phyloP scores from a whole-genome alignment of 2,888 invertebrate species.

The Cinara cedri region DNA sequence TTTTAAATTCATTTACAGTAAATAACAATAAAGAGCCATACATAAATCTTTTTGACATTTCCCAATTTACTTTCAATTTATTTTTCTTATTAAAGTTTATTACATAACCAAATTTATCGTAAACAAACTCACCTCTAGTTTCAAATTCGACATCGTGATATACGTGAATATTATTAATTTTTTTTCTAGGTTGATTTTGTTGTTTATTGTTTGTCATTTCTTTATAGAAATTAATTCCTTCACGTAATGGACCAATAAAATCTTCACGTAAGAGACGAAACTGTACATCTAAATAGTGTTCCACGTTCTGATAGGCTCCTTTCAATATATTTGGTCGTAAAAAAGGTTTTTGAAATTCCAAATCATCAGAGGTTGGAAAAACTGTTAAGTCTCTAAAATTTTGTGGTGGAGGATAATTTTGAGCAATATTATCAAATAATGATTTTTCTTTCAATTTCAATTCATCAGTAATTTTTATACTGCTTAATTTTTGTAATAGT shows the following conservation, averaged over 20 bases:
- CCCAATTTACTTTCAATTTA: constrained; percentile 63
- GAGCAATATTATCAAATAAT: constrained; percentile 63
- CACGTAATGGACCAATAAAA: constrained; percentile 75
- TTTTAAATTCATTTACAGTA: constrained; percentile 72
- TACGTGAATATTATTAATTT: constrained; percentile 70
- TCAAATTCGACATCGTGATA: constrained; percentile 65
- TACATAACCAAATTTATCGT: constrained; percentile 59
- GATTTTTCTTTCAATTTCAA: constrained; percentile 39
- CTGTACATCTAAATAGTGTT: constrained; percentile 81
- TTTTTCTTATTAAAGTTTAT: constrained; percentile 57
- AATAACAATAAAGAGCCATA: constrained; percentile 79
- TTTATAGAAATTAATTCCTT: constrained; percentile 64
- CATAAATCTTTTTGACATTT: constrained; percentile 69
- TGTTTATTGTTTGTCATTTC: neutral
- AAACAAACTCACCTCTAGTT: constrained; percentile 46
- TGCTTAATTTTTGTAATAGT: constrained; percentile 52
- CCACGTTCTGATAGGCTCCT: constrained; percentile 70
- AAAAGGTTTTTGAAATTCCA: constrained; percentile 64
- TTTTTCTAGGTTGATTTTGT: constrained; percentile 25
- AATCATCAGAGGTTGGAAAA: constrained; percentile 65
- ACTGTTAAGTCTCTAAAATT: constrained; percentile 67
- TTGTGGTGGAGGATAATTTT: constrained; percentile 63
- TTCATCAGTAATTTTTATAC: constrained; percentile 54
- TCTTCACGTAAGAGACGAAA: constrained; percentile 81
- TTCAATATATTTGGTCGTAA: constrained; percentile 68